Percentiles rank a stretch among this genome's conserved stretches.
phyloP scores from a whole-genome alignment of 2,113 vertebrate species.

The Centropus bengalensis region DNA sequence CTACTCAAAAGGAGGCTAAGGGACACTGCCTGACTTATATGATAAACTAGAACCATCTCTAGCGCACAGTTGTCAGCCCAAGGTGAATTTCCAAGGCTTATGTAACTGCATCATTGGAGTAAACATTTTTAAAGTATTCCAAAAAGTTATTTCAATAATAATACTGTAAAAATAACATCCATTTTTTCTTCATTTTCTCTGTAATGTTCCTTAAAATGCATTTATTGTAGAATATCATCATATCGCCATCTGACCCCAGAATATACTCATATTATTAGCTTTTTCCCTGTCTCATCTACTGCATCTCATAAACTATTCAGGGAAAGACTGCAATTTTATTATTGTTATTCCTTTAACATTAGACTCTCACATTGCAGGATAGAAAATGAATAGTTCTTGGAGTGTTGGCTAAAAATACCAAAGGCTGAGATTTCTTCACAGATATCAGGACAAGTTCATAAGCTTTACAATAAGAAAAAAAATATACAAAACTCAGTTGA shows the following conservation, averaged over 20 bases:
- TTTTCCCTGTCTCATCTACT: not conserved
- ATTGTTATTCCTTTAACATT: not conserved
- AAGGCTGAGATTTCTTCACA: not conserved
- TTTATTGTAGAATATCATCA: not conserved
- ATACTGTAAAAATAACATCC: too few species aligned
- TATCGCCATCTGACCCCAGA: not conserved
- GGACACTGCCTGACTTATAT: not conserved
- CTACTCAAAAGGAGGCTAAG: not conserved
- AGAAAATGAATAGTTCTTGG: not conserved
- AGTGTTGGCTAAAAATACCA: not conserved
- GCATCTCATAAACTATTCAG: not conserved
- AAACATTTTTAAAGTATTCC: not conserved
- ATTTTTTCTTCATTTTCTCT: not conserved
- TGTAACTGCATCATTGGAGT: not conserved
- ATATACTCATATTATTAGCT: not conserved
- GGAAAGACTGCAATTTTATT: not conserved
- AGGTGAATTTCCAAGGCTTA: not conserved
- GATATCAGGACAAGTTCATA: not conserved
- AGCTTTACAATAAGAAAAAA: not conserved
- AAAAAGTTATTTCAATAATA: not conserved
- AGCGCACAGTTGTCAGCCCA: not conserved
- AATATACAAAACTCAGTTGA: not conserved
- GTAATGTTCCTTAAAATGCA: not conserved
- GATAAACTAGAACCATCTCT: not conserved
- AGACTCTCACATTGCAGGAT: not conserved